Percentiles rank a stretch among this genome's conserved stretches.
Conservation (phyloP, 2,888 invertebrate species). For the Chelonus formosanus region DNA sequence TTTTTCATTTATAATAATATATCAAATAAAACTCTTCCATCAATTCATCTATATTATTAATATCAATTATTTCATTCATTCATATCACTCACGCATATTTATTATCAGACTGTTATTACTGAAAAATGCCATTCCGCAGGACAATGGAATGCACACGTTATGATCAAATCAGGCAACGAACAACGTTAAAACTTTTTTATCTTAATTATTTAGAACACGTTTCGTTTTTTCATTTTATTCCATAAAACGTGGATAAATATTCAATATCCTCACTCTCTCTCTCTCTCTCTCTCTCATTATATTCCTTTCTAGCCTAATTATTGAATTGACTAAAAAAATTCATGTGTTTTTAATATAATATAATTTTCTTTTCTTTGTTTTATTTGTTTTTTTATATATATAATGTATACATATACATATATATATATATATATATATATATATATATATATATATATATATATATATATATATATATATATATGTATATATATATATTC, state of each 20-base stretch:
- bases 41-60: too few relatives aligned
- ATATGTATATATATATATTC: slow-evolving; percentile 38
- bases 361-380: slow-evolving; percentile 31
- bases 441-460: slow-evolving; percentile 35
- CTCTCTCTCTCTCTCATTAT: slow-evolving; percentile 7
- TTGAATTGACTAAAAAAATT: slow-evolving; percentile 57
- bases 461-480: slow-evolving; percentile 29
- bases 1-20: too few relatives aligned
- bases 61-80: too few relatives aligned
- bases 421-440: slow-evolving; percentile 35
- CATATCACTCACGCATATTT: too few relatives aligned
- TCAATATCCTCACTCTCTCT: not conserved
- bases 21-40: too few relatives aligned
- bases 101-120: too few relatives aligned
- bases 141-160: slow-evolving; percentile 22
- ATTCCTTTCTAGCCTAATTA: slow-evolving; percentile 43
- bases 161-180: slow-evolving; percentile 29
- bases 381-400: slow-evolving; percentile 8
- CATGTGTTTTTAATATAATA: slow-evolving; percentile 33
- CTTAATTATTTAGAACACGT: slow-evolving; percentile 28
- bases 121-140: slow-evolving; percentile 23
- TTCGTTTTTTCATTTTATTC: not conserved
- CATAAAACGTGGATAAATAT: slow-evolving; percentile 12
- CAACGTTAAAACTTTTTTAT: slow-evolving; percentile 28
- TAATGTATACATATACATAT: slow-evolving; percentile 30